phyloP scores from a whole-genome alignment of 2,888 invertebrate species.

The Nemurella pictetii region DNA sequence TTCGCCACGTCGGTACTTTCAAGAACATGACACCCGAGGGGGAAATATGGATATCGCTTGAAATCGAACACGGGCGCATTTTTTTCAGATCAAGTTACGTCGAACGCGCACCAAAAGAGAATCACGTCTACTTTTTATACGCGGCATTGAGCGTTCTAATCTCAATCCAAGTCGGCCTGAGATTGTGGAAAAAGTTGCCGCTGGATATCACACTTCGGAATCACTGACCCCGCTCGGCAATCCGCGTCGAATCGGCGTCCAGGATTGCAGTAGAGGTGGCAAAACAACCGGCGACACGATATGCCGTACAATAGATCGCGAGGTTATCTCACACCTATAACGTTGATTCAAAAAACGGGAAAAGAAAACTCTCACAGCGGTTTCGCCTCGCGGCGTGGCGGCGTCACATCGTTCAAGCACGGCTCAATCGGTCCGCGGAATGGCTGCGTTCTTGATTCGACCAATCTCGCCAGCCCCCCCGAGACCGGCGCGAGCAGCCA shows the following conservation, averaged over 20 bases:
- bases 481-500: neutral
- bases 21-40: neutral
- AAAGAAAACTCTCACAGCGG: neutral
- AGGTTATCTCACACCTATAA: neutral
- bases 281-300: neutral
- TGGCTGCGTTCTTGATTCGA: neutral
- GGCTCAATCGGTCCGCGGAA: neutral
- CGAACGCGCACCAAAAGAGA: neutral
- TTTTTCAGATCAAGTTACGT: neutral
- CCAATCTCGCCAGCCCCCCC: neutral
- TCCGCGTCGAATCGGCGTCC: neutral
- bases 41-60: neutral
- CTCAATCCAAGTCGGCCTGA: neutral
- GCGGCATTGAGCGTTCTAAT: neutral
- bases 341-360: neutral
- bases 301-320: neutral
- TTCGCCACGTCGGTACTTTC: neutral
- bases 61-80: neutral
- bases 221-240: neutral
- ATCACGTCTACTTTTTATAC: neutral
- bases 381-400: too few species aligned
- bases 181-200: neutral
- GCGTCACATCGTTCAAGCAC: neutral
- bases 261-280: neutral
- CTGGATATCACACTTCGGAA: neutral